Base-by-base conservation (phyloP, 2,888 invertebrate species). In the Biston stratarius region DNA sequence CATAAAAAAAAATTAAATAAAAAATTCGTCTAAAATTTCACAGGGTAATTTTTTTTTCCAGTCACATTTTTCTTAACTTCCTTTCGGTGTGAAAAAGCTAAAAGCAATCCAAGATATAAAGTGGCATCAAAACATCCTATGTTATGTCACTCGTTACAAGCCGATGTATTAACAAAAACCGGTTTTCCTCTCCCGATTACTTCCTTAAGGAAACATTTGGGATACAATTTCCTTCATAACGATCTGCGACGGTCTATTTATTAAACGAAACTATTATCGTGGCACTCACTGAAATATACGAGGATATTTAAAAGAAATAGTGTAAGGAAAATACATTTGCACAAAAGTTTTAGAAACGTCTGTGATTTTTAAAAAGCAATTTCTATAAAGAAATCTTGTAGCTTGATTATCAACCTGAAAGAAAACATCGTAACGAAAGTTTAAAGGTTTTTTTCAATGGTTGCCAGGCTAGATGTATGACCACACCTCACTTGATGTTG, bases 171-270 rank as follows among this genome's bases (percentile, higher is more conserved):
- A 65, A 61, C 36, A 57, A 57, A 40, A 45, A 10, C 14, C 9
- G 49, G 44, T 74, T 80, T 79, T 72, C 78, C 73, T 64, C 66
- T 67, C 59, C 64, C 61, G 73, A 74, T 70, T 75, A 75, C 73
- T 75, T 77, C 70, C 79, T 69, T 74, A 79, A 77, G 74, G 69
- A 77, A 74, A 76, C 71, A 71, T 74, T 74, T 79, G 73, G 74
- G 65, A 62, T 56, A 67, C 66, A 67, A 67, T 68, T 66, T 67
- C 69, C 38, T 59, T 59, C 55, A 69, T 72, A 72, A 69, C 64
- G 69, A 72, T 47, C 60, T 69, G 69, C 59, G 68, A 61, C 44
- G 33, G 45, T 47, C 58, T 47, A 40, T 64, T 59, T 45, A 45
- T 36, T 38, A 8, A 40, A 40, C 36, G 51, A 24, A 33, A 51